Base-by-base conservation (phyloP, 2,113 vertebrate species). In the Xiphias gladius region DNA sequence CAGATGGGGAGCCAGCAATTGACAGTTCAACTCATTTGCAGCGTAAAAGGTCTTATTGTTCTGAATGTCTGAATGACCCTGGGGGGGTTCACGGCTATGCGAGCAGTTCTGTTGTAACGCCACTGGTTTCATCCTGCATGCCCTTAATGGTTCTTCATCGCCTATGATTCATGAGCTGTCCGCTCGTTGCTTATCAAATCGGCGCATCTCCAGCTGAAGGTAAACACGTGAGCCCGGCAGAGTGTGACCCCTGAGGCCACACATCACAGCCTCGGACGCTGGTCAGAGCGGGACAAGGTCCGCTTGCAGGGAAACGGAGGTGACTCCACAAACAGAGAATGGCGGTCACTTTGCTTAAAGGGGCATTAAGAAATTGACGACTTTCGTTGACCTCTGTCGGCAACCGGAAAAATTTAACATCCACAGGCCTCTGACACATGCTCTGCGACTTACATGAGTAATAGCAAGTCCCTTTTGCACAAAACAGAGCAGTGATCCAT, bases 121-220 rank as follows among this genome's bases (percentile, higher is more conserved):
- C 65, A 43, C 59, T 9, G 66, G 39, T 35, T 52, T 57, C 62
- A 41, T 30, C 73, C 84, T 46, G 26, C 59, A 8, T 46, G 76
- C 74, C 28, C 57, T 62, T 67, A 68, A 83, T 48, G 68, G 64
- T 22, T 81, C 77, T 22, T 76, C 76, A 12, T 8, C 1, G 41
- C 68, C 67, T 37, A 52, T 88, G 85, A 92, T 89, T 91, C 84
- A 90, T 87, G 82, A 83, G 79, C 85, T 82, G 85, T 88, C 91
- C 0, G 57, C 62, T 91, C 3, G 14, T 5, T 67, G 79, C n/a
- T 77, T 58, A 79, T 92, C 90, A 91, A 37, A 55, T 11, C 1
- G 4, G 55, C 39, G 54, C 70, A 46, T 88, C 70, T 82, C 63
- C 73, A 43, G 81, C 84, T 83, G 74, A 88, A 77, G 88, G 85